Percentiles rank a stretch among this genome's conserved stretches.
phyloP scores from a whole-genome alignment of 2,888 invertebrate genomes.

The Drosophila koepferae region DNA sequence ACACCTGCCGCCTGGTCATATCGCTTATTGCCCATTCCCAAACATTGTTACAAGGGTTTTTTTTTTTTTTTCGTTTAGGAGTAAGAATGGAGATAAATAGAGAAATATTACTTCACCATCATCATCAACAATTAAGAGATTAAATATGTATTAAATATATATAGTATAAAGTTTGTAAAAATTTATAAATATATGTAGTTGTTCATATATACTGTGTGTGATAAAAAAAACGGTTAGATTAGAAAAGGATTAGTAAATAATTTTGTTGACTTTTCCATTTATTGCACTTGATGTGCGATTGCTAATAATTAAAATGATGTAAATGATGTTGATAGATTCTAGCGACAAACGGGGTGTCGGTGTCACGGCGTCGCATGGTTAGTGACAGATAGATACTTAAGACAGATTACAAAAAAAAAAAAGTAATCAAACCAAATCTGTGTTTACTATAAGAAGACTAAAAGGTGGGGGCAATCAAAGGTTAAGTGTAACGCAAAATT shows the following conservation, averaged over 20 bases:
- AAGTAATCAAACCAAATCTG: slow-evolving; percentile 21
- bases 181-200: slow-evolving; percentile 53
- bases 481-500: slow-evolving; percentile 34
- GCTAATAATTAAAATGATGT: slow-evolving; percentile 29
- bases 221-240: slow-evolving; percentile 73
- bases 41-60: slow-evolving; percentile 77
- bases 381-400: slow-evolving; percentile 49
- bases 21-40: slow-evolving; percentile 91
- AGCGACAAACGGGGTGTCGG: slow-evolving; percentile 43
- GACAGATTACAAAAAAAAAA: slow-evolving; percentile 34
- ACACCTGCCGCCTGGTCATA: slow-evolving; percentile 89
- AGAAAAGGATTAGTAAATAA: slow-evolving; percentile 79
- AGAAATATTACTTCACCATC: slow-evolving; percentile 78
- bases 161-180: slow-evolving; percentile 46
- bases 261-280: slow-evolving; percentile 52
- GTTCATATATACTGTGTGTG: slow-evolving; percentile 74
- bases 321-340: slow-evolving; percentile 37
- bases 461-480: slow-evolving; percentile 15
- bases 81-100: slow-evolving; percentile 74
- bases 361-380: slow-evolving; percentile 66
- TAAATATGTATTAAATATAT: slow-evolving; percentile 59
- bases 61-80: slow-evolving; percentile 41
- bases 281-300: slow-evolving; percentile 40
- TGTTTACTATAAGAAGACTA: slow-evolving; percentile 25
- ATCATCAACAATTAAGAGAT: slow-evolving; percentile 79